Evolutionary conservation across 2,113 vertebrate species (phyloP), one percentile per base, ranked within the genome.

Genomic region (Rhipidura dahli): DNA sequence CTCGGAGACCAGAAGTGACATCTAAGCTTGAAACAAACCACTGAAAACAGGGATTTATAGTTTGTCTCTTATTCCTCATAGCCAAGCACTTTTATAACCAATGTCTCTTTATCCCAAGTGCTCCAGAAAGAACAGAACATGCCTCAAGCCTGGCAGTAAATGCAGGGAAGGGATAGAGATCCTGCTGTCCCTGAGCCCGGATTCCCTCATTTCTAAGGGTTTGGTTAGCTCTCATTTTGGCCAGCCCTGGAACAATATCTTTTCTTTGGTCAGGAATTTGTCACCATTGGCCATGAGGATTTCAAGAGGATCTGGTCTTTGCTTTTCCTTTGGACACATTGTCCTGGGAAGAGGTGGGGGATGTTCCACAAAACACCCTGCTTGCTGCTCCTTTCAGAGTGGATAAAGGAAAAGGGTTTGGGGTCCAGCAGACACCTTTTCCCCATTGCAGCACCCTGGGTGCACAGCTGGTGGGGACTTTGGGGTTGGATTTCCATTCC

Each of bases 81-180:
- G 84, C 91, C 76, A 90, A 80, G 88, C 1, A 2, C 24, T 59
- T 85, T 90, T 90, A 66, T 69, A 93, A 69, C 42, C 68, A 19
- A 20, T 20, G 18, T 68, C n/a, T 86, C 47, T 81, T 88, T 51
- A 73, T 66, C 33, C 75, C 47, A 59, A 94, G 21, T 31, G 21
- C 68, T 85, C 37, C 61, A 91, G 59, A 30, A 73, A 90, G 75
- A 86, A 66, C 59, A 88, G 54, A 94, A 93, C 83, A 69, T 50
- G 61, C 91, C 92, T 92, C 79, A 35, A 79, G 54, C 66, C 66
- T 80, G 61, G 87, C 66, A 72, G 70, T 33, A 59, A 66, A 54
- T 28, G 69, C 0, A 0, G 27, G 15, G 50, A 85, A 63, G 30
- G 45, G 42, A 76, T 54, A 14, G 2, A 20, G 85, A 77, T 69